Percentiles rank a stretch among this genome's conserved stretches.
Conservation (phyloP, 1,140 invertebrate species). For the Chymomyza costata region DNA sequence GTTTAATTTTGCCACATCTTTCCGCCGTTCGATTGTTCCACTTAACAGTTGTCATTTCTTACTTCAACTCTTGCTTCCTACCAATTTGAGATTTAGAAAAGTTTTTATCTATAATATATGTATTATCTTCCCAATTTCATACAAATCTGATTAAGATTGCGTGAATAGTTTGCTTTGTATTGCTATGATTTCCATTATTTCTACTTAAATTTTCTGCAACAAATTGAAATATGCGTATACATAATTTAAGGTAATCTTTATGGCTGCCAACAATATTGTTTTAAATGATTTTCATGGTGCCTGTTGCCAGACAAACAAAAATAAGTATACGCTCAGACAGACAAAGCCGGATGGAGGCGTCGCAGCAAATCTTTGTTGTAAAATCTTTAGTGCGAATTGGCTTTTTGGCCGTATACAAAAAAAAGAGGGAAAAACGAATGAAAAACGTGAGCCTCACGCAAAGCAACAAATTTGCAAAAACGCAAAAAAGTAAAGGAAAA, state of each 20-base stretch:
- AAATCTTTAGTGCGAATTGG: constrained; percentile 44
- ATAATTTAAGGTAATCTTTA: constrained; percentile 48
- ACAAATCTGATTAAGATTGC: no score
- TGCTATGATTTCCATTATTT: no score
- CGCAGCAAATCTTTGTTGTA: constrained; percentile 33
- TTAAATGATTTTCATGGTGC: constrained; percentile 60
- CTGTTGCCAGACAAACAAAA: constrained; percentile 19
- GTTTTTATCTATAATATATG: no score
- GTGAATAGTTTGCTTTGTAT: no score
- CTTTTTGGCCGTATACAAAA: constrained; percentile 43
- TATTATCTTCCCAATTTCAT: no score
- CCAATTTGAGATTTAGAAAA: no score
- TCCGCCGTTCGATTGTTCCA: no score
- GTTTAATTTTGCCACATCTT: no score
- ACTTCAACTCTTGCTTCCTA: no score
- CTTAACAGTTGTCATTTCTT: no score
- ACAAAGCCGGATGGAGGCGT: neutral
- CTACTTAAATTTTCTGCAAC: no score
- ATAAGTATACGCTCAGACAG: neutral
- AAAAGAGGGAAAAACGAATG: constrained; percentile 8
- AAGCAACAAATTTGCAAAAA: constrained; percentile 19
- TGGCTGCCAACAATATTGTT: constrained; percentile 62
- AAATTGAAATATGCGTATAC: no score
- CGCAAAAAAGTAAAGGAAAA: neutral
- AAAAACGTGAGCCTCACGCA: constrained; percentile 14